Percentiles rank a stretch among this genome's conserved stretches.
These are phyloP conservation scores for Callinectes sapidus DNA, from an alignment of 2,888 invertebrate genomes.

Conservation along the genomic window DNA sequence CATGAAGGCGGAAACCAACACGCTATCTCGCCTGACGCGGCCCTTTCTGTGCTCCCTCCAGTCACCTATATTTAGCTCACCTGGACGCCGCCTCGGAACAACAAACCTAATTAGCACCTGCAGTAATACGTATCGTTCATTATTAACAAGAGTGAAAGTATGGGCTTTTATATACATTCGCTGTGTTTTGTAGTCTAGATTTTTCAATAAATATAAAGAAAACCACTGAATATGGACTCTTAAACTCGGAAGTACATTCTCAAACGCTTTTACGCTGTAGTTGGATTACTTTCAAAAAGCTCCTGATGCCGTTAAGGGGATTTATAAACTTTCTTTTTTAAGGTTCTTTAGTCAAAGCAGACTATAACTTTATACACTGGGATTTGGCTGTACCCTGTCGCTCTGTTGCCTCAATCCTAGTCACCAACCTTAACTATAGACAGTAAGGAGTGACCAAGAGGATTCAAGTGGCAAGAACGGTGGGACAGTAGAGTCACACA, in stretches of 20 bases:
- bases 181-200: neutral
- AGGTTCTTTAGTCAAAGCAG: no score
- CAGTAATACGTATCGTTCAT: no score
- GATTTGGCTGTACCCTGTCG: no score
- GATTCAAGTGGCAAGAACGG: no score
- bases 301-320: neutral
- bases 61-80: neutral
- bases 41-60: neutral
- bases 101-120: neutral
- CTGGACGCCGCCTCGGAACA: neutral
- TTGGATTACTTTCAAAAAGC: neutral
- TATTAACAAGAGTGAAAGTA: neutral
- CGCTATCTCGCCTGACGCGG: neutral
- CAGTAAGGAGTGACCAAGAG: no score
- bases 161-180: neutral
- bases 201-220: neutral
- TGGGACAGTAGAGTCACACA: no score
- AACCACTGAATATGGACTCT: neutral
- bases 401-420: no score
- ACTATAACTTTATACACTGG: no score
- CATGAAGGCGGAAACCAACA: neutral
- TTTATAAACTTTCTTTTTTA: neutral
- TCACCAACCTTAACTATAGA: no score
- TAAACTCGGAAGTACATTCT: neutral
- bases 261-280: neutral